A percentile compares a stretch with the other conserved stretches of the same genome.
Conservation (phyloP, 2,797 vertebrate species). For the Tadarida brasiliensis region DNA sequence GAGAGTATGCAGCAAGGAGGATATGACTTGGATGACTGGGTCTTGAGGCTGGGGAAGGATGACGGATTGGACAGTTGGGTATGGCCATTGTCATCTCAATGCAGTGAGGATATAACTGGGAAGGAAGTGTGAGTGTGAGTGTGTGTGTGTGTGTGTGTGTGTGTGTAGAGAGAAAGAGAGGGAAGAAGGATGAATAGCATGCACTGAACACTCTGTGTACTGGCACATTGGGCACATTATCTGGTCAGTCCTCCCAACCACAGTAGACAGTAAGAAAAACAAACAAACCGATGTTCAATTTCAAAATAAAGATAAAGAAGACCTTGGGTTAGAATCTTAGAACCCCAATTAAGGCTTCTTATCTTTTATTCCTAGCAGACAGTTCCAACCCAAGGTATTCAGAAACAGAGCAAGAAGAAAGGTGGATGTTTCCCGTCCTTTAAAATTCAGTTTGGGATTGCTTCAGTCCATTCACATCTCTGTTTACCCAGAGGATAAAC, state of each 20-base stretch:
- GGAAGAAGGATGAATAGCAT: background rate
- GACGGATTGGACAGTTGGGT: too few species aligned
- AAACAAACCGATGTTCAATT: background rate
- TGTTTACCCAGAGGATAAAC: background rate
- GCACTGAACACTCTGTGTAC: background rate
- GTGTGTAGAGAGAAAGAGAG: background rate
- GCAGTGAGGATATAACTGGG: background rate
- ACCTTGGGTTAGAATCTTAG: background rate
- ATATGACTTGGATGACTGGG: too few species aligned
- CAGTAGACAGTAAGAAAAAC: background rate
- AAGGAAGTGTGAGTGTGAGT: background rate
- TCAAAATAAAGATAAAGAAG: conserved; percentile 5
- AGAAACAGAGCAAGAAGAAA: background rate
- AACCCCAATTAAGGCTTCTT: background rate
- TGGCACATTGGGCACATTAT: background rate
- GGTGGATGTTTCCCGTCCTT: background rate
- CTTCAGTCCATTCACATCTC: background rate
- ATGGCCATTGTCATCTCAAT: background rate
- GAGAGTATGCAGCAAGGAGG: background rate
- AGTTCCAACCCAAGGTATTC: background rate
- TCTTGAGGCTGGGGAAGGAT: background rate
- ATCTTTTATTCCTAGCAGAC: background rate
- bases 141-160: background rate
- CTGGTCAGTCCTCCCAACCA: background rate
- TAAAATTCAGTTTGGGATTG: background rate